phyloP scores from a whole-genome alignment of 2,797 vertebrate genomes.

The Pipistrellus pygmaeus region DNA sequence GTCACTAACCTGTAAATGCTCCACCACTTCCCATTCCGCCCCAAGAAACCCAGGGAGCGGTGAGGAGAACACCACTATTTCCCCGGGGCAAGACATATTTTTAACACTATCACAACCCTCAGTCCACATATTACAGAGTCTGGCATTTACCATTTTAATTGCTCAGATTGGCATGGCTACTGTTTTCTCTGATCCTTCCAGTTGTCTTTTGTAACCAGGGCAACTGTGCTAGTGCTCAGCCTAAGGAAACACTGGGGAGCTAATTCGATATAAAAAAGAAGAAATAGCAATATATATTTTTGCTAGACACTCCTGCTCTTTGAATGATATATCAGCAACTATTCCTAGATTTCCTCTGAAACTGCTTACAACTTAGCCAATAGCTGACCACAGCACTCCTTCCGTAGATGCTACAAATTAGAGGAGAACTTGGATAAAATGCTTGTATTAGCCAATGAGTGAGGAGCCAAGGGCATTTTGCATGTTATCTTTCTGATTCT shows the following conservation, averaged over 20 bases:
- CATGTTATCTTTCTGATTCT: not conserved
- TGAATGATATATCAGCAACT: not conserved
- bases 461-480: not conserved
- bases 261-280: constrained; percentile 46
- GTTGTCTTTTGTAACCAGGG: constrained; percentile 26
- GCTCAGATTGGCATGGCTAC: not conserved
- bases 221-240: not conserved
- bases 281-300: not conserved
- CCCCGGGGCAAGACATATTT: not conserved
- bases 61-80: not conserved
- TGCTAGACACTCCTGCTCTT: not conserved
- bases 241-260: not conserved
- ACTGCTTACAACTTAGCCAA: not conserved
- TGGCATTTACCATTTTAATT: constrained; percentile 47
- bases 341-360: constrained; percentile 17
- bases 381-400: not conserved
- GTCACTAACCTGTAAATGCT: not conserved
- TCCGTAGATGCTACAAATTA: not conserved
- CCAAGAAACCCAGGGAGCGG: not conserved
- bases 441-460: not conserved
- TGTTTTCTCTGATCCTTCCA: not conserved
- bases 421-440: not conserved
- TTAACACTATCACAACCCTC: constrained; percentile 25
- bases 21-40: not conserved
- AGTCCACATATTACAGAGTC: not conserved